A percentile compares a stretch with the other conserved stretches of the same genome.
Evolutionary conservation across 2,113 vertebrate genomes (phyloP).

Genomic region (Rynchops niger): DNA sequence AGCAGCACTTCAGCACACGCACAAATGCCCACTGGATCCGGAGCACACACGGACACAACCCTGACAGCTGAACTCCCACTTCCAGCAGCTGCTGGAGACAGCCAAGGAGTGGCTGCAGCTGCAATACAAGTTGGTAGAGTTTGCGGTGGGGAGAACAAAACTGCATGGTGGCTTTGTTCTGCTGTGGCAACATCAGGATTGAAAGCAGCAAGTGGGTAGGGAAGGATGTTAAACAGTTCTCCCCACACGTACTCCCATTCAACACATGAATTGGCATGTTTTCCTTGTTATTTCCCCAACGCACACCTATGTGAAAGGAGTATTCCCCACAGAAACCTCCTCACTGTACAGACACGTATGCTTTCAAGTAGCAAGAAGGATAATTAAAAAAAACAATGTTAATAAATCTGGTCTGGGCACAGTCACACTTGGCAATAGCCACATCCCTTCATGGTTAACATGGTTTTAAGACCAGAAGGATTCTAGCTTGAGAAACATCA

Average conservation of each 20-base stretch:
- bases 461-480: not conserved
- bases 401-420: not conserved
- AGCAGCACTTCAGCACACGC: fast-evolving
- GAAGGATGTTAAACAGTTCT: not conserved
- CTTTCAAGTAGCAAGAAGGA: not conserved
- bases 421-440: not conserved
- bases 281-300: not conserved
- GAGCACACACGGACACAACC: not conserved
- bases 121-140: not conserved
- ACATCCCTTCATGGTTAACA: not conserved
- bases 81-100: not conserved
- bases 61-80: not conserved
- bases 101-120: not conserved
- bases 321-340: not conserved
- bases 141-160: not conserved
- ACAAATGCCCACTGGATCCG: not conserved
- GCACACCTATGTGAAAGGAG: not conserved
- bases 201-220: not conserved
- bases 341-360: not conserved
- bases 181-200: not conserved
- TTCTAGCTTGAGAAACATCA: not conserved
- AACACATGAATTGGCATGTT: not conserved
- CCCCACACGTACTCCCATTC: not conserved
- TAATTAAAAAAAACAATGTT: not conserved
- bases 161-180: fast-evolving